Evolutionary conservation across 2,888 invertebrate genomes (phyloP).

Genomic region (Tenodera sinensis): DNA sequence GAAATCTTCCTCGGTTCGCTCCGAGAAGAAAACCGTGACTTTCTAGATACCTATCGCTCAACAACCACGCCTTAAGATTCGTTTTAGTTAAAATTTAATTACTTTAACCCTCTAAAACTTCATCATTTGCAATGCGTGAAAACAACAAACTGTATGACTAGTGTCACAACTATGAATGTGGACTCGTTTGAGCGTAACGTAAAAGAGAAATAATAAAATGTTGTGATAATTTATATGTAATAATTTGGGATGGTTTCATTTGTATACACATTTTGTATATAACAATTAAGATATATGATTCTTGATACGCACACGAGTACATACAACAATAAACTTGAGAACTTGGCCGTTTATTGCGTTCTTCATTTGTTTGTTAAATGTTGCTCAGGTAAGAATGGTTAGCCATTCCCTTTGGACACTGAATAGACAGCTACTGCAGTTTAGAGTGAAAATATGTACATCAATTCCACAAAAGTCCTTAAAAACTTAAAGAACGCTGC

Average conservation of each 20-base stretch:
- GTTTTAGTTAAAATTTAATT: background rate
- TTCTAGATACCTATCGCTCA: constrained; percentile 37
- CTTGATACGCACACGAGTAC: background rate
- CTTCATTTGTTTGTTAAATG: background rate
- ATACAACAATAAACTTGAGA: background rate
- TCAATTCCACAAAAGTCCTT: no score
- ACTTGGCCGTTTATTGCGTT: background rate
- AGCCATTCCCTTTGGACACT: no score
- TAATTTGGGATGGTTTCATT: background rate
- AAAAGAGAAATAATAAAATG: background rate
- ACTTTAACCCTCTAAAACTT: background rate
- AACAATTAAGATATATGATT: background rate
- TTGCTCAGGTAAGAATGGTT: no score
- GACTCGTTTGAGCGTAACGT: background rate
- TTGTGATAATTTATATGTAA: background rate
- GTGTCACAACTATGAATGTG: background rate
- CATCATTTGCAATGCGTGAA: background rate
- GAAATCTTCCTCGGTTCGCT: constrained; percentile 38
- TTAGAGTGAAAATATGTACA: no score
- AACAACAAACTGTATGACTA: background rate
- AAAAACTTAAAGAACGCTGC: no score
- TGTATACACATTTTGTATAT: background rate
- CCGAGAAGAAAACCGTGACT: constrained; percentile 44
- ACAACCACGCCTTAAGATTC: background rate
- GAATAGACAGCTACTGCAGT: no score